Conservation (phyloP, 2,113 vertebrate species). For the Cepphus grylle region DNA sequence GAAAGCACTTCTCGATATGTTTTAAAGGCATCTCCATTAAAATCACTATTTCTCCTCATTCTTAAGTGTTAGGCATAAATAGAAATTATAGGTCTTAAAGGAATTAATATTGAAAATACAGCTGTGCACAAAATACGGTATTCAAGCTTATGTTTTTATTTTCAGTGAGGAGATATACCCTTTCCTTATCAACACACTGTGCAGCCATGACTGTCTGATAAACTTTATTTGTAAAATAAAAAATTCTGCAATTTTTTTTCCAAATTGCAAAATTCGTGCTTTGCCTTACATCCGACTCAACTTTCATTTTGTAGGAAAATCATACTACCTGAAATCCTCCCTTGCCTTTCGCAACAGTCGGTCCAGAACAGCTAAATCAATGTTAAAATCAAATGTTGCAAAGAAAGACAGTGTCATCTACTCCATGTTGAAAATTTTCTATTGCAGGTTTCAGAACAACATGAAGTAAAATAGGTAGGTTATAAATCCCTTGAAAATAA, state of each 20-base stretch:
- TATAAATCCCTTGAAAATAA: slow-evolving; percentile 72
- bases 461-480: slow-evolving; percentile 59
- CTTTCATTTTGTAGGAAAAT: neutral
- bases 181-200: neutral
- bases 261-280: neutral
- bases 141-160: neutral
- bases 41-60: neutral
- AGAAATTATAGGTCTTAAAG: neutral
- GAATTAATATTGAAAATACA: neutral
- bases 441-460: slow-evolving; percentile 46
- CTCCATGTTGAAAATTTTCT: slow-evolving; percentile 51
- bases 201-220: neutral
- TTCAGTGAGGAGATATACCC: neutral
- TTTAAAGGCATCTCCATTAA: neutral
- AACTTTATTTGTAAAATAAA: neutral
- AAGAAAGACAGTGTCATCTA: slow-evolving; percentile 44
- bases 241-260: neutral
- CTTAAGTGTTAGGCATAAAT: neutral
- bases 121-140: neutral
- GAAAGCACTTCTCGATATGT: neutral
- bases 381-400: slow-evolving; percentile 50
- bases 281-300: neutral
- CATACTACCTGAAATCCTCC: neutral
- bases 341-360: slow-evolving; percentile 25
- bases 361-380: slow-evolving; percentile 5